Base-by-base conservation (phyloP, 2,888 invertebrate genomes). In the Muscina levida region DNA sequence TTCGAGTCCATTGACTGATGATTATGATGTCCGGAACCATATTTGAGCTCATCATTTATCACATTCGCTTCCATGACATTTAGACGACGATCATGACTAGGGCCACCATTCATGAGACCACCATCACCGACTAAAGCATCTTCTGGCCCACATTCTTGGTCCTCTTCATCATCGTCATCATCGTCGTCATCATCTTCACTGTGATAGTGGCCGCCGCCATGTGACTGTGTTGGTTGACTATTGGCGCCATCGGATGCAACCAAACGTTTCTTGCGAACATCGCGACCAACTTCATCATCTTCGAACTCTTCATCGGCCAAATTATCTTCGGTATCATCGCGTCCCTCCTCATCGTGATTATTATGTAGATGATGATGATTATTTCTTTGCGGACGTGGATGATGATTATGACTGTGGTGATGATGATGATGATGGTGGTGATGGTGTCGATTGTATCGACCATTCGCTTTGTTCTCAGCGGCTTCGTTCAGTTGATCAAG, bases 21-120 rank as follows among this genome's bases (percentile, higher is more conserved):
- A 85, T 90, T 89, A 83, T 89, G 88, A 87, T 90, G 90, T 17
- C 89, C 87, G 73, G 90, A 90, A 83, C 91, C 90, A 85, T 90
- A 91, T 84, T 91, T 91, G 26, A 91, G 85, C 84, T 90, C 91
- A 86, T 91, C 91, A 84, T 90, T 91, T 88, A 90, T 90, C 88
- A 90, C 90, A 90, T 90, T 90, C 84, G 86, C 85, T 85, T 89
- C 89, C 24, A 86, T 70, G 62, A 86, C 85, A 82, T 83, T 82
- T 48, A 74, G 83, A 37, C 82, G 84, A 57, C 59, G 75, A 82
- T 79, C 75, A 10, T 70, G 62, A 44, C 68, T n/a, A 3, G 68
- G 75, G 22, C 67, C 53, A 65, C 53, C 82, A 79, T 82, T 80
- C 75, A 84, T 53, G 83, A 79, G 68, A 46, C 82, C 24, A 11